These are phyloP conservation scores for Euphonia xanthogaster DNA, from an alignment of 2,797 vertebrate genomes.

Conservation along the genomic window DNA sequence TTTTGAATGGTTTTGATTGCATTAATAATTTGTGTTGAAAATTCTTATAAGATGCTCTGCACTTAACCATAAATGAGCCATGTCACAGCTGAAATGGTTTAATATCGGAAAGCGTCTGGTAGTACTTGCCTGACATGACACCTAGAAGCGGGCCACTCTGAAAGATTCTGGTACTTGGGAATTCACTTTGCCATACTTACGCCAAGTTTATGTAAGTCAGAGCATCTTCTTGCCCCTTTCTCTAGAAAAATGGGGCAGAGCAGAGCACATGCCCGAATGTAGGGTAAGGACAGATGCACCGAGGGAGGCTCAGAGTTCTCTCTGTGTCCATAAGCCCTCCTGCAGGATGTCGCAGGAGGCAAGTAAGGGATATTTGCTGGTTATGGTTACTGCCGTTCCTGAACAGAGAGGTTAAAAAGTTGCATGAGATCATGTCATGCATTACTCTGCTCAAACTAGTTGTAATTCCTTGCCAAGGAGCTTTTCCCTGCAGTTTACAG, in stretches of 20 bases:
- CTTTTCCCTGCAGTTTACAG: not conserved
- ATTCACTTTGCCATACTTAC: not conserved
- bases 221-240: not conserved
- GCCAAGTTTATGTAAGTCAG: accelerated
- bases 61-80: not conserved
- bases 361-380: not conserved
- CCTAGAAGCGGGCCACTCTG: not conserved
- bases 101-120: not conserved
- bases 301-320: not conserved
- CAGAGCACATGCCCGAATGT: not conserved
- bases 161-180: not conserved
- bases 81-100: not conserved
- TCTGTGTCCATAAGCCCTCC: not conserved
- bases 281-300: not conserved
- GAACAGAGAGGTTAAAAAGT: not conserved
- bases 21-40: not conserved
- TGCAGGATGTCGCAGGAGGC: not conserved
- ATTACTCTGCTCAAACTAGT: not conserved
- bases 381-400: not conserved
- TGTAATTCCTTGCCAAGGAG: accelerated
- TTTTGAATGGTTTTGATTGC: not conserved
- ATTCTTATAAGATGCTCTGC: accelerated
- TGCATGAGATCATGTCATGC: accelerated
- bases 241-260: not conserved
- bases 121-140: not conserved